These are phyloP conservation scores for Cyanoramphus novaezelandiae DNA, from an alignment of 2,113 vertebrate genomes.

Conservation along the genomic window DNA sequence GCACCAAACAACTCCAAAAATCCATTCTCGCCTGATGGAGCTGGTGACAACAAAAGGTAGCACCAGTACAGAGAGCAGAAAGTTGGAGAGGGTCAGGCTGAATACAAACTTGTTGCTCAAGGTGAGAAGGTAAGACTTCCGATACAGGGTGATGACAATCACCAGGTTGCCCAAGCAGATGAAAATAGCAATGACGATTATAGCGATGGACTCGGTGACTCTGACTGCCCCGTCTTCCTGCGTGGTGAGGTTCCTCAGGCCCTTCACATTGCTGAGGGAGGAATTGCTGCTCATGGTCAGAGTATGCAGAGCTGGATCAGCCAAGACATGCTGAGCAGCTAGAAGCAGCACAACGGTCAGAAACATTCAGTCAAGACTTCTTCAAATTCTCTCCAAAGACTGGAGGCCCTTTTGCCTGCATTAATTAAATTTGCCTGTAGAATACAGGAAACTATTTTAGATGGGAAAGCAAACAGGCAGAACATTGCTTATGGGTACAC, in stretches of 20 bases:
- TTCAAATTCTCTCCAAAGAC: background rate
- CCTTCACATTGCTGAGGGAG: constrained; percentile 79
- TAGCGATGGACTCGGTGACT: constrained; percentile 84
- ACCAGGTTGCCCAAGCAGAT: constrained; percentile 93
- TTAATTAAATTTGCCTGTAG: constrained; percentile 32
- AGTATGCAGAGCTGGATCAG: constrained; percentile 24
- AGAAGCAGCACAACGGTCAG: background rate
- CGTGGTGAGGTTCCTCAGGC: constrained; percentile 70
- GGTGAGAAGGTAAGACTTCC: constrained; percentile 92
- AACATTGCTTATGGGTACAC: background rate
- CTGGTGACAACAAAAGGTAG: constrained; percentile 93
- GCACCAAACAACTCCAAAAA: constrained; percentile 98
- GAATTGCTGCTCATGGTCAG: constrained; percentile 90
- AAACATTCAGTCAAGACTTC: background rate
- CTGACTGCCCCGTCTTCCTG: constrained; percentile 60
- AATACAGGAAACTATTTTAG: constrained; percentile 10
- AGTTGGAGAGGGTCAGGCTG: constrained; percentile 95
- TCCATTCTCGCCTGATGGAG: constrained; percentile 89
- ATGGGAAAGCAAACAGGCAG: background rate
- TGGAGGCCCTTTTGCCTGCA: background rate
- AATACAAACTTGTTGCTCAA: constrained; percentile 99
- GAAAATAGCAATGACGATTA: constrained; percentile 86
- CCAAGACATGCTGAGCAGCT: constrained; percentile 73
- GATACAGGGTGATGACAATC: constrained; percentile 90
- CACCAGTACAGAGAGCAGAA: constrained; percentile 90